Conservation (phyloP, 2,113 vertebrate species). For the Uropsilus gracilis region DNA sequence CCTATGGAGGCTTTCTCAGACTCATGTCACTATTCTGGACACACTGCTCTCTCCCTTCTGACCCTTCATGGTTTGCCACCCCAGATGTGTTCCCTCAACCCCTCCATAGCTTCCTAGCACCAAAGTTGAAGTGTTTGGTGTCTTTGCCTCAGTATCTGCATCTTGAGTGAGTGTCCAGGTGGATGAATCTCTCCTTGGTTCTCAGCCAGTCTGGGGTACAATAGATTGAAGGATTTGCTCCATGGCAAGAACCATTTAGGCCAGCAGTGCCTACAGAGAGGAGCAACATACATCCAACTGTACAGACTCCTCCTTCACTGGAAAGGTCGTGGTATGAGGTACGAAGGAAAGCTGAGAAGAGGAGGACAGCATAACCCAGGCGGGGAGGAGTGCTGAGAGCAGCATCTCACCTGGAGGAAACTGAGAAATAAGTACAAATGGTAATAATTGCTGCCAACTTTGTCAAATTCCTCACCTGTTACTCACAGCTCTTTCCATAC, state of each 20-base stretch:
- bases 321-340: background rate
- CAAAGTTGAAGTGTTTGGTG: background rate
- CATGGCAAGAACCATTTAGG: background rate
- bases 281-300: background rate
- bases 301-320: background rate
- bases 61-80: background rate
- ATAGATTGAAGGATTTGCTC: background rate
- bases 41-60: background rate
- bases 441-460: too few relatives aligned
- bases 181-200: background rate
- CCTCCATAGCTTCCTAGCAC: background rate
- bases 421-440: background rate
- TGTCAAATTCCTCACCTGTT: too few relatives aligned
- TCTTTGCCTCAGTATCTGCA: background rate
- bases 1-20: background rate
- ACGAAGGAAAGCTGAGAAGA: background rate
- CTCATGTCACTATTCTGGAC: background rate
- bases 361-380: background rate
- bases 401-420: background rate
- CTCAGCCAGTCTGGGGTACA: background rate
- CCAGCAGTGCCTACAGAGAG: background rate
- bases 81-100: background rate
- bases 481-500: background rate
- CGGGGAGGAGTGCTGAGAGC: background rate
- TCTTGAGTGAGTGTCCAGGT: background rate